Evolutionary conservation across 1,140 invertebrate genomes (phyloP).

Genomic region (Ips nitidus): DNA sequence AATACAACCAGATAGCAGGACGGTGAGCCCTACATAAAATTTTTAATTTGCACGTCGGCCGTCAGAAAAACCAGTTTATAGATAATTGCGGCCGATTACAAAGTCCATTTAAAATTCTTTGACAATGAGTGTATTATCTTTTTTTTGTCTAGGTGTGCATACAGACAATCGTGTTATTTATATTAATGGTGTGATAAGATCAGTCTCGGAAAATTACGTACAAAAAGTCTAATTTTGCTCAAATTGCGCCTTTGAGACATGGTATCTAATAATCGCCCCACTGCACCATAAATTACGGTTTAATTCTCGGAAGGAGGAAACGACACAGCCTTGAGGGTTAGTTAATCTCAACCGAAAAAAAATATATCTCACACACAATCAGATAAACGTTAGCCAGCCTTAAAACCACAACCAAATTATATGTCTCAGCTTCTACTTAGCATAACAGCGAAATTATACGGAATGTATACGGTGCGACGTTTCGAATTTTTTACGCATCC

Average conservation of each 20-base stretch:
- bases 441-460: no score
- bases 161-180: slow-evolving; percentile 10
- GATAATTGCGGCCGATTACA: slow-evolving; percentile 9
- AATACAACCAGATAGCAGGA: no score
- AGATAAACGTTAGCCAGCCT: no score
- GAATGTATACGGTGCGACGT: no score
- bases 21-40: background rate
- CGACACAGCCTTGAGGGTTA: no score
- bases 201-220: slow-evolving; percentile 7
- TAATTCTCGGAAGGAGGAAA: background rate
- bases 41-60: slow-evolving; percentile 4
- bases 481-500: background rate
- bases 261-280: slow-evolving; percentile 12
- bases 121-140: slow-evolving; percentile 7
- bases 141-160: background rate
- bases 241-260: slow-evolving; percentile 15
- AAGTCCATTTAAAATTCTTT: slow-evolving; percentile 5
- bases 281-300: slow-evolving; percentile 8
- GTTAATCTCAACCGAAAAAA: no score
- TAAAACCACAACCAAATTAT: no score
- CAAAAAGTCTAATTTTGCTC: slow-evolving; percentile 11
- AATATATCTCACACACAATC: no score
- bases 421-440: no score
- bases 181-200: slow-evolving; percentile 14
- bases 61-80: slow-evolving; percentile 8